phyloP scores from a whole-genome alignment of 64 coral and sea anemone genomes.

The Stylophora pistillata region DNA sequence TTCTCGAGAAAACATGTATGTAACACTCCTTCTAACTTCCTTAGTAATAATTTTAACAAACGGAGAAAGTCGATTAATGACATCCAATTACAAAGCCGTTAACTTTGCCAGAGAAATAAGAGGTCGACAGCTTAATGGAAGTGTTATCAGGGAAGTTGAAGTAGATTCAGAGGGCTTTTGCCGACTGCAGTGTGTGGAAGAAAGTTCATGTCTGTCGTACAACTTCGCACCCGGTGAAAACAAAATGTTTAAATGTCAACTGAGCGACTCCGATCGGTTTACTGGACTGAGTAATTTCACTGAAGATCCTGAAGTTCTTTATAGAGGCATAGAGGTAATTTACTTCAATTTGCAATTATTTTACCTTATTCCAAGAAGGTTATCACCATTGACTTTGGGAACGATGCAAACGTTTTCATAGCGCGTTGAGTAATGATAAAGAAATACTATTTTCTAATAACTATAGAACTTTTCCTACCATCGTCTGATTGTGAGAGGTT shows the following conservation, averaged over 20 bases:
- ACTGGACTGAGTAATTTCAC: background rate
- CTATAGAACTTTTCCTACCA: too few relatives aligned
- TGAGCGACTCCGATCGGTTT: too few relatives aligned
- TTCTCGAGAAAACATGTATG: background rate
- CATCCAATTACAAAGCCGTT: too few relatives aligned
- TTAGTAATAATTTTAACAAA: background rate
- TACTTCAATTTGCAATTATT: too few relatives aligned
- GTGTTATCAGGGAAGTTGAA: background rate
- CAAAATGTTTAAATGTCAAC: background rate
- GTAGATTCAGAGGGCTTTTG: slow-evolving; percentile 19
- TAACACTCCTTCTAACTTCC: background rate
- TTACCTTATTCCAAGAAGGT: too few relatives aligned
- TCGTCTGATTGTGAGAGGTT: too few relatives aligned
- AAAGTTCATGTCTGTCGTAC: slow-evolving; percentile 39
- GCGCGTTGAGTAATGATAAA: too few relatives aligned
- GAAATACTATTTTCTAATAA: too few relatives aligned
- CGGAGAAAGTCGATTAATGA: background rate
- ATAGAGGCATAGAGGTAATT: background rate
- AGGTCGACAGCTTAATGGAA: background rate
- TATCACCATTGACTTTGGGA: too few relatives aligned
- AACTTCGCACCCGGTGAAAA: background rate
- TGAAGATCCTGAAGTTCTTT: background rate
- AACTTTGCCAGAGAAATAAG: background rate
- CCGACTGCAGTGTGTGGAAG: background rate
- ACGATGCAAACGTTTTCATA: too few relatives aligned